Evolutionary conservation across 2,888 invertebrate species (phyloP).

Genomic region (Nebria salina): DNA sequence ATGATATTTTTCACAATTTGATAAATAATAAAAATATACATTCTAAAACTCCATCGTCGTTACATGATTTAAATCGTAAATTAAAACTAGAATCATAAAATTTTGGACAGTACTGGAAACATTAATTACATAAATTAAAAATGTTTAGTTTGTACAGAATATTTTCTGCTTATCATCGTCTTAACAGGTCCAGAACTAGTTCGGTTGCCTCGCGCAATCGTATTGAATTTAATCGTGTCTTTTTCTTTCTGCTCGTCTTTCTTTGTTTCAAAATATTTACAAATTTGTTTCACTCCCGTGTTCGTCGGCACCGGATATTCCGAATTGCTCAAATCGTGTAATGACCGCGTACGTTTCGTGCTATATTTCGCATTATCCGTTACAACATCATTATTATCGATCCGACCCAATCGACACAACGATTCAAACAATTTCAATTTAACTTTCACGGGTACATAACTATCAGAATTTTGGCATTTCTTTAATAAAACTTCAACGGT

Average conservation of each 20-base stretch:
- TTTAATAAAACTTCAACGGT: slow-evolving; percentile 65
- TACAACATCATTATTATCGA: slow-evolving; percentile 72
- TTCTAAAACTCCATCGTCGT: no score
- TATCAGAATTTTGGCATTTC: slow-evolving; percentile 68
- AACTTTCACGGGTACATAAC: slow-evolving; percentile 76
- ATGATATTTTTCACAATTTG: neutral
- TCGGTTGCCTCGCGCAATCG: slow-evolving; percentile 31
- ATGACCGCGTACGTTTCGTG: slow-evolving; percentile 70
- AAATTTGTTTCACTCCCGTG: slow-evolving; percentile 71
- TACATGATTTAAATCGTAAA: no score
- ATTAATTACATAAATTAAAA: slow-evolving; percentile 5
- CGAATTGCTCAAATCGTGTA: slow-evolving; percentile 70
- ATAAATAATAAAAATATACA: no score
- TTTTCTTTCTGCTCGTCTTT: slow-evolving; percentile 50
- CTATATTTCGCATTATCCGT: slow-evolving; percentile 63
- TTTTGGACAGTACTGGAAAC: neutral
- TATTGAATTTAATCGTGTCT: slow-evolving; percentile 31
- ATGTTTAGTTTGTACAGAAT: slow-evolving; percentile 38
- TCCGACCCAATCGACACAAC: slow-evolving; percentile 70
- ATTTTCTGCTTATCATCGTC: slow-evolving; percentile 40
- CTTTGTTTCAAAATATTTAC: slow-evolving; percentile 74
- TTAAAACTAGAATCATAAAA: no score
- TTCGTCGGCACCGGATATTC: slow-evolving; percentile 65
- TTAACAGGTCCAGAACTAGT: slow-evolving; percentile 42
- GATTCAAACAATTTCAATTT: slow-evolving; percentile 77